Percentiles rank a stretch among this genome's conserved stretches.
Conservation (phyloP, 2,797 vertebrate genomes). For the Melanotaenia maccullochi region DNA sequence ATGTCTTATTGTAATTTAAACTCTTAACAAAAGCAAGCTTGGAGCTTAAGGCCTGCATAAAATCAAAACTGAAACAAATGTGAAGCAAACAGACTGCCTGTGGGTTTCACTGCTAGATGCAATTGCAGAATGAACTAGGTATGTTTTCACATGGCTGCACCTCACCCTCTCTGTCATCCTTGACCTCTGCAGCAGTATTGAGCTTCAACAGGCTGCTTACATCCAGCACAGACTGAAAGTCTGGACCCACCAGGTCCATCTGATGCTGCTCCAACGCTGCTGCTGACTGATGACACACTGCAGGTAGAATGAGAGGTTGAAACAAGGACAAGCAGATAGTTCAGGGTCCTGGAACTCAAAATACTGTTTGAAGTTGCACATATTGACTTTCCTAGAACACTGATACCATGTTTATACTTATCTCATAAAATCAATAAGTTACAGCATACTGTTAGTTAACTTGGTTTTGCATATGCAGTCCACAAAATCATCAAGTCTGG, state of each 20-base stretch:
- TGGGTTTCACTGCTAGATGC: not conserved
- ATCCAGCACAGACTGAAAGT: constrained; percentile 85
- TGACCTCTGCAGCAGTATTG: constrained; percentile 80
- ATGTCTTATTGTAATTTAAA: not conserved
- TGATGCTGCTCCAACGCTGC: constrained; percentile 68
- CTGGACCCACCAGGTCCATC: constrained; percentile 70
- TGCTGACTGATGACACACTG: constrained; percentile 74
- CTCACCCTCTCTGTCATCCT: constrained; percentile 85
- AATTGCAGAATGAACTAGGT: not conserved
- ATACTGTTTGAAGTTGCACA: not conserved
- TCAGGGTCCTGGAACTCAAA: constrained; percentile 1
- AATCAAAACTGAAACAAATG: constrained; percentile 2
- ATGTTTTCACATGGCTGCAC: not conserved
- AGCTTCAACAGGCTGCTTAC: constrained; percentile 85
- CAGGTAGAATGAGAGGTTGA: constrained; percentile 2
- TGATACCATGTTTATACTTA: not conserved
- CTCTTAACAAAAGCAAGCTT: constrained; percentile 4
- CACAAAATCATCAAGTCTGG: not conserved
- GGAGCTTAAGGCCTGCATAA: not conserved
- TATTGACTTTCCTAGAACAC: not conserved
- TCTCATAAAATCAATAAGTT: not conserved
- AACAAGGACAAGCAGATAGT: not conserved
- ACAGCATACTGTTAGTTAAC: not conserved
- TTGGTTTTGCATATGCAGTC: not conserved
- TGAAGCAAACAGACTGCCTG: constrained; percentile 6